Evolutionary conservation across 2,113 vertebrate genomes (phyloP), one percentile per base, ranked within the genome.

Genomic region (Scopus umbretta): DNA sequence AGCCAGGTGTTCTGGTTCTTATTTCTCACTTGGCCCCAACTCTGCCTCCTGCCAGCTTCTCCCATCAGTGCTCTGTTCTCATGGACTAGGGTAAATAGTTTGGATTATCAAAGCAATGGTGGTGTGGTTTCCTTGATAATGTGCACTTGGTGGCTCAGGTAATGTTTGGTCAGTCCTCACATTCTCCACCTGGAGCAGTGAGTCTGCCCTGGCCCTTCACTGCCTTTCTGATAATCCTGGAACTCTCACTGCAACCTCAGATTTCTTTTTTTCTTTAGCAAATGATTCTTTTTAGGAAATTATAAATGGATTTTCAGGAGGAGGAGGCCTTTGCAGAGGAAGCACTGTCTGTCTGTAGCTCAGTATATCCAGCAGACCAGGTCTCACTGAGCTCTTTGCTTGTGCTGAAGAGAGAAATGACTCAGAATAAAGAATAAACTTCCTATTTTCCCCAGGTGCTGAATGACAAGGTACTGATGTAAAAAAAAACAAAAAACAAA

Each of bases 1-100:
- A 96, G 90, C 82, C 95, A 94, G 96, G 86, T 93, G 92, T 90
- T 86, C 75, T 94, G 82, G 20, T 92, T 90, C 75, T 90, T 67
- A 74, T 88, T 95, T 92, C 90, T 83, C 49, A 6, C 61, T 94
- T 90, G 95, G 95, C 88, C 68, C 30, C 2, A 5, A 4, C 72
- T 90, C 80, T 84, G 47, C 55, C 79, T 90, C 72, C 88, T 92
- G 79, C 94, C 88, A 74, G 67, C 68, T 92, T 47, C 79, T 81
- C 80, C 92, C 56, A 22, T 36, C 52, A 27, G 38, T 13, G 75
- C 30, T 36, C 55, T 23, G 63, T 22, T 74, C 68, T 75, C 49
- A 1, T 4, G 21, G 67, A 55, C 5, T 4, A 27, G 47, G 75
- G 80, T 6, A 52, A 86, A 86, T 7, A 53, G 40, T 75, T 67